A percentile compares a stretch with the other conserved stretches of the same genome.
Evolutionary conservation across 2,113 vertebrate species (phyloP).

Genomic region (Taurulus bubalis): DNA sequence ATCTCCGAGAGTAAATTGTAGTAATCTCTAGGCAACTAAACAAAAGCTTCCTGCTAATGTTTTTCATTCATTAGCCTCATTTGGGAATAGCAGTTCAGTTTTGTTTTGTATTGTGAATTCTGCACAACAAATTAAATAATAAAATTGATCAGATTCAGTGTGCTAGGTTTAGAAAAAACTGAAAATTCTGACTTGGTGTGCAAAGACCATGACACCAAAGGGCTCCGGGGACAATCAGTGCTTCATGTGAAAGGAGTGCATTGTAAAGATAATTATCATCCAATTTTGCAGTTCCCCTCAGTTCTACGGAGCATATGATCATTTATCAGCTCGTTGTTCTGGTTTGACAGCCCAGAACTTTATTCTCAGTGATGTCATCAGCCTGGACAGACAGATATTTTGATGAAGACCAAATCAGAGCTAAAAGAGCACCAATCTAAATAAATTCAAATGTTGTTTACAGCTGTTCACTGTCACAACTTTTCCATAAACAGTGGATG

Average conservation of each 20-base stretch:
- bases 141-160: too few species aligned
- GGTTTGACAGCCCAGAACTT: background rate
- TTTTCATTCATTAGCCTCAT: background rate
- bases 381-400: too few species aligned
- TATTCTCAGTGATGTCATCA: background rate
- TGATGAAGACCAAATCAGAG: background rate
- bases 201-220: too few species aligned
- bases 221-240: background rate
- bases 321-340: background rate
- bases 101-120: too few species aligned
- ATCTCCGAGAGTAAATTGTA: background rate
- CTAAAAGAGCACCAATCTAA: background rate
- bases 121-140: too few species aligned
- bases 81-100: too few species aligned
- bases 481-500: background rate
- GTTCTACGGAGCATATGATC: too few species aligned
- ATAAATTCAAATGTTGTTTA: background rate
- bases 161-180: too few species aligned
- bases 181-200: too few species aligned
- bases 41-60: background rate
- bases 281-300: background rate
- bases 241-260: background rate
- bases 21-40: background rate
- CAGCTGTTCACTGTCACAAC: background rate
- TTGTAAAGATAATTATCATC: background rate